These are phyloP conservation scores for Setophaga coronata DNA, from an alignment of 2,113 vertebrate species.

Conservation along the genomic window DNA sequence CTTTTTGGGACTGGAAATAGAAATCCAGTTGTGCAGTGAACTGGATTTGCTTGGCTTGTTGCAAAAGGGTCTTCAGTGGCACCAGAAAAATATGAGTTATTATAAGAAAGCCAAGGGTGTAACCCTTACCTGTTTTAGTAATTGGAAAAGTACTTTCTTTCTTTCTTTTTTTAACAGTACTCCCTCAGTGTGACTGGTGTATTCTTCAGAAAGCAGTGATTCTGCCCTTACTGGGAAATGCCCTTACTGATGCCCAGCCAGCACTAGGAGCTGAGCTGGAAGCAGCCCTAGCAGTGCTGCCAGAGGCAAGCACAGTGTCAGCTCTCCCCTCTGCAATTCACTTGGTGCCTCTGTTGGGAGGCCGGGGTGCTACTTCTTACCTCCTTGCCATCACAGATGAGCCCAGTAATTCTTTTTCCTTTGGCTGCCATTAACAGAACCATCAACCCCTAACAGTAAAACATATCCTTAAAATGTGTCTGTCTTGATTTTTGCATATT, in stretches of 20 bases:
- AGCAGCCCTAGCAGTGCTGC: neutral
- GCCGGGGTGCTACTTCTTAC: neutral
- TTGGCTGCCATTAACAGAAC: neutral
- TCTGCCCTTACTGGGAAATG: accelerated
- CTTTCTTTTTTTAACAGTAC: neutral
- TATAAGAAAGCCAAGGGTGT: neutral
- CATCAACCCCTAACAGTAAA: neutral
- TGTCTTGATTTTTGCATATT: neutral
- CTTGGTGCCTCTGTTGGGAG: accelerated
- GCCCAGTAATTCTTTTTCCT: neutral
- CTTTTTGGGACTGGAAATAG: neutral
- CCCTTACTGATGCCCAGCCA: neutral
- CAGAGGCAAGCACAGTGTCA: neutral
- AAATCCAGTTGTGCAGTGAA: neutral
- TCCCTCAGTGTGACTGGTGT: neutral
- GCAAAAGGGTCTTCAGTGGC: neutral
- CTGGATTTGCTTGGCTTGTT: neutral
- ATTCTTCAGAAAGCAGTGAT: neutral
- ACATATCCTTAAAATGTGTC: neutral
- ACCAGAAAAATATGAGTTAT: neutral
- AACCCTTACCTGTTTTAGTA: neutral
- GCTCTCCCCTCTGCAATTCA: neutral
- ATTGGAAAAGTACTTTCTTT: neutral
- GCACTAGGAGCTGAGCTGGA: neutral
- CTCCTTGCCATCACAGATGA: neutral